Evolutionary conservation across 2,888 invertebrate genomes (phyloP), one percentile per base, ranked within the genome.

Genomic region (Nomada ruficornis): DNA sequence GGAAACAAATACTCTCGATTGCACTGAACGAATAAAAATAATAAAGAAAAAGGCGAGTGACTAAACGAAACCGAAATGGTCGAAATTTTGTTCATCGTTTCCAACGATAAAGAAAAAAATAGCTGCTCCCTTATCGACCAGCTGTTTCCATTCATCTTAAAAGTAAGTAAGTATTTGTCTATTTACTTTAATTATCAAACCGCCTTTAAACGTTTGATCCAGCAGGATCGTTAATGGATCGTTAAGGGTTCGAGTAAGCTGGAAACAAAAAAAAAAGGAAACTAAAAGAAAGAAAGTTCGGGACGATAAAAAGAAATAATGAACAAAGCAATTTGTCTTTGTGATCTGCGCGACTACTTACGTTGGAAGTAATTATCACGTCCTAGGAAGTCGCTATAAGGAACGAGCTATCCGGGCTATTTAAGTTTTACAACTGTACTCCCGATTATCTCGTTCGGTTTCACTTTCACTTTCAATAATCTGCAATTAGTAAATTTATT

Each of bases 381-480:
- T 86, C 79, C 85, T 84, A 86, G 80, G 82, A 80, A 87, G 77
- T 86, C 85, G 80, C 74, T 83, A 81, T 79, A 77, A 83, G 80
- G 75, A 87, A 87, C 84, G 84, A 87, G 84, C 55, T 83, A 78
- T 74, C 79, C 84, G 80, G 77, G 75, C 73, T 75, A 84, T 63
- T 62, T 86, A 84, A 86, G 84, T 87, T 84, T 84, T 80, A 87
- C 80, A 84, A 84, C 60, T 52, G 73, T 84, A 84, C 73, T 87
- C 77, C 87, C 87, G 87, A 87, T 82, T 84, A 87, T 76, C 82
- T 84, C 84, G 82, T 81, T 82, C 87, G 77, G 78, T 87, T 82
- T 86, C 84, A 73, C 71, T 87, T 84, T 87, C 84, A 73, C 71
- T 86, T 84, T 87, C 84, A 83, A 80, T 62, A 78, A 86, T 84